Percentiles rank a stretch among this genome's conserved stretches.
Evolutionary conservation across 2,888 invertebrate species (phyloP).

Genomic region (Dicycla oo): DNA sequence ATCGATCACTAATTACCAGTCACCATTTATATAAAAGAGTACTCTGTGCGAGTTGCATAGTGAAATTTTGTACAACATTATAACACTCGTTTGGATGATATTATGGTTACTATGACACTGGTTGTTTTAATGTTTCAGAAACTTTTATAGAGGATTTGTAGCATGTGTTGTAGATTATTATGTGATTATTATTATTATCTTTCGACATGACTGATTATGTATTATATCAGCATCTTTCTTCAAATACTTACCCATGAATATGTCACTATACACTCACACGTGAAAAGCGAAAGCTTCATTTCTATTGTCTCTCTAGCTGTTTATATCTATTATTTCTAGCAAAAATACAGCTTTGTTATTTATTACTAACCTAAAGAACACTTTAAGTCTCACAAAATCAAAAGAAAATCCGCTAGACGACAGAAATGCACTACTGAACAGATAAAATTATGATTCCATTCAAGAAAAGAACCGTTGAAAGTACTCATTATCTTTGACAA

Average conservation of each 20-base stretch:
- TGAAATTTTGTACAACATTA: no score
- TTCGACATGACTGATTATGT: background rate
- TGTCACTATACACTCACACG: background rate
- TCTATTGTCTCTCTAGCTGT: background rate
- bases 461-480: slow-evolving; percentile 38
- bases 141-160: no score
- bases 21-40: no score
- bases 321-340: no score
- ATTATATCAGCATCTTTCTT: background rate
- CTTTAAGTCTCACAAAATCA: slow-evolving; percentile 2
- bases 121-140: no score
- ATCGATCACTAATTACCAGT: no score
- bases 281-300: background rate
- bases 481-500: slow-evolving; percentile 66
- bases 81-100: no score
- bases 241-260: background rate
- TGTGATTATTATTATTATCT: no score
- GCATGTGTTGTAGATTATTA: no score
- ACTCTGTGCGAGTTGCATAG: no score
- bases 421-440: slow-evolving; percentile 21
- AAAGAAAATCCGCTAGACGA: slow-evolving; percentile 34
- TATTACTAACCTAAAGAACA: background rate
- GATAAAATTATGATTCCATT: slow-evolving; percentile 57
- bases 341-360: background rate
- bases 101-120: no score